Evolutionary conservation across 2,797 vertebrate species (phyloP).

Genomic region (Lagodon rhomboides): DNA sequence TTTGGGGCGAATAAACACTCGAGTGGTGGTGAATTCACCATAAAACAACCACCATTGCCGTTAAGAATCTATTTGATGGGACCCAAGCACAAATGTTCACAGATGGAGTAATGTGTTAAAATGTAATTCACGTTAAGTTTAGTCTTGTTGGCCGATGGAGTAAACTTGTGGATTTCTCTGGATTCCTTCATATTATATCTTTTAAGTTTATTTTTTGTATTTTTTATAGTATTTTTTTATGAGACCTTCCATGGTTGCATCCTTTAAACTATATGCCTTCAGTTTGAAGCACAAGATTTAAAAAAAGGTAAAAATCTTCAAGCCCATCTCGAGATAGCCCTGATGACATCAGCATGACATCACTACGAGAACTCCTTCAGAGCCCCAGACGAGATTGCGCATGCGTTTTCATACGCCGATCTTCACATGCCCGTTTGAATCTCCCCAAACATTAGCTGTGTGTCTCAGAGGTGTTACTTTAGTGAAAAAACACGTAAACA

Average conservation of each 20-base stretch:
- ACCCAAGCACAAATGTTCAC: too few relatives aligned
- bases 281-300: not conserved
- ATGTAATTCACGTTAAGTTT: too few relatives aligned
- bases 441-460: not conserved
- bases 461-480: not conserved
- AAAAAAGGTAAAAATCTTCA: not conserved
- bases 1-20: too few relatives aligned
- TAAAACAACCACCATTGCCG: too few relatives aligned
- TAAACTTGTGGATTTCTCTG: too few relatives aligned
- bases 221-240: not conserved
- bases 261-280: not conserved
- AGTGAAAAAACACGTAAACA: not conserved
- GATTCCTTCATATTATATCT: too few relatives aligned
- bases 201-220: not conserved
- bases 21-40: too few relatives aligned
- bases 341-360: not conserved
- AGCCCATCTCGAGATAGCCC: not conserved
- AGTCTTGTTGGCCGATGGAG: too few relatives aligned
- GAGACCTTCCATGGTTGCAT: not conserved
- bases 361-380: not conserved
- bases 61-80: too few relatives aligned
- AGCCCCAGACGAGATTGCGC: not conserved
- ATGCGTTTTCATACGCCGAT: not conserved
- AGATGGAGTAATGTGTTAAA: too few relatives aligned
- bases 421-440: not conserved